These are phyloP conservation scores for Alcedo atthis DNA, from an alignment of 2,797 vertebrate species.

Conservation along the genomic window DNA sequence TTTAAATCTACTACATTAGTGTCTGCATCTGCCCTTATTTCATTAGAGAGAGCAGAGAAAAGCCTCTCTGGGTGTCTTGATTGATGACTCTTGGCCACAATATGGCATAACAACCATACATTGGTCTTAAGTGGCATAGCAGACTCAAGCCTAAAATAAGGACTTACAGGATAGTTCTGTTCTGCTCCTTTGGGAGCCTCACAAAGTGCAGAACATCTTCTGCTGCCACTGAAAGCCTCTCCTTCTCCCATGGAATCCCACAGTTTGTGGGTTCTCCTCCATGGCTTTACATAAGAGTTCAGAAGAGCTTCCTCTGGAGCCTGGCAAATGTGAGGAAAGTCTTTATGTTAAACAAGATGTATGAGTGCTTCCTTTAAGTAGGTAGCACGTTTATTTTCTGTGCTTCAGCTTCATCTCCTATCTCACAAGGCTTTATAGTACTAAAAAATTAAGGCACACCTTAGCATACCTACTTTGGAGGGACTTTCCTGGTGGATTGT, in stretches of 20 bases:
- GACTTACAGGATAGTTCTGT: neutral
- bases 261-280: neutral
- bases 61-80: neutral
- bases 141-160: neutral
- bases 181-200: neutral
- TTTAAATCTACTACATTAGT: neutral
- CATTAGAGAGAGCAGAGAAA: neutral
- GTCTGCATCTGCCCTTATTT: neutral
- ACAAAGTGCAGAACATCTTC: neutral
- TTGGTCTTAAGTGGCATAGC: neutral
- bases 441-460: neutral
- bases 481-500: neutral
- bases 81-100: neutral
- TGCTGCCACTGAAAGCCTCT: neutral
- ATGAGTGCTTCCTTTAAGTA: neutral
- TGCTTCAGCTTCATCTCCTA: neutral
- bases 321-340: neutral
- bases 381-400: neutral
- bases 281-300: neutral
- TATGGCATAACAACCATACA: neutral
- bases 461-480: neutral
- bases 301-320: neutral
- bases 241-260: neutral
- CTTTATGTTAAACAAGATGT: neutral
- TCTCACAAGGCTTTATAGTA: neutral